phyloP scores from a whole-genome alignment of 2,113 vertebrate genomes.

The Pollachius pollachius region DNA sequence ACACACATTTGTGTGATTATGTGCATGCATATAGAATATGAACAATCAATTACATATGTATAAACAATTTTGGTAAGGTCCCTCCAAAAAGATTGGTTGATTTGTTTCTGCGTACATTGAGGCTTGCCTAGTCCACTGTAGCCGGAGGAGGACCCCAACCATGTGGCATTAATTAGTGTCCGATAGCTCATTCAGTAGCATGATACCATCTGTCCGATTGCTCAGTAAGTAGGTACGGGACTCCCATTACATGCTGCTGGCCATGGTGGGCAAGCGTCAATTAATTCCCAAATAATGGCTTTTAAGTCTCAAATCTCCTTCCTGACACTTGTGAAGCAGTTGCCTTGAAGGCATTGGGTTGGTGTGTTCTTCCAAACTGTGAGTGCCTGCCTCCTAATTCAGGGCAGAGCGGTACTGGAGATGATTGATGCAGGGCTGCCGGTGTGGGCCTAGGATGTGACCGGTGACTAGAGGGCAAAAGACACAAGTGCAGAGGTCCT shows the following conservation, averaged over 20 bases:
- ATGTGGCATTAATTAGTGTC: not conserved
- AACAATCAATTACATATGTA: too few species aligned
- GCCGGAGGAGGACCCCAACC: not conserved
- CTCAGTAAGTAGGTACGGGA: not conserved
- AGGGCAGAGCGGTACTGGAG: not conserved
- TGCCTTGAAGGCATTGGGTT: not conserved
- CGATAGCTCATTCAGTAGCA: conserved; percentile 4
- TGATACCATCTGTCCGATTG: conserved; percentile 9
- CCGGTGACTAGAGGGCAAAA: conserved; percentile 13
- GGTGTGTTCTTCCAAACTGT: not conserved
- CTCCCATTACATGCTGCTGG: too few species aligned
- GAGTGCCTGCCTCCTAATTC: not conserved
- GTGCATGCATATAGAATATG: too few species aligned
- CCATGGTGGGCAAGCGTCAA: not conserved
- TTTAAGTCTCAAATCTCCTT: not conserved
- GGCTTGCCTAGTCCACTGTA: not conserved
- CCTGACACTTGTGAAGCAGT: not conserved
- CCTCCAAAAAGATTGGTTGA: too few species aligned
- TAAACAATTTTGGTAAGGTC: too few species aligned
- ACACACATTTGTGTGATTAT: too few species aligned
- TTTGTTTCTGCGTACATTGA: too few species aligned
- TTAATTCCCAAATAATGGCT: conserved; percentile 1
- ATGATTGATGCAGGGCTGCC: not conserved
- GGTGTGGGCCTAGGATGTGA: not conserved
- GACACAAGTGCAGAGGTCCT: conserved; percentile 1